Base-by-base conservation (phyloP, 2,888 invertebrate genomes). In the Coecobrya sp. region DNA sequence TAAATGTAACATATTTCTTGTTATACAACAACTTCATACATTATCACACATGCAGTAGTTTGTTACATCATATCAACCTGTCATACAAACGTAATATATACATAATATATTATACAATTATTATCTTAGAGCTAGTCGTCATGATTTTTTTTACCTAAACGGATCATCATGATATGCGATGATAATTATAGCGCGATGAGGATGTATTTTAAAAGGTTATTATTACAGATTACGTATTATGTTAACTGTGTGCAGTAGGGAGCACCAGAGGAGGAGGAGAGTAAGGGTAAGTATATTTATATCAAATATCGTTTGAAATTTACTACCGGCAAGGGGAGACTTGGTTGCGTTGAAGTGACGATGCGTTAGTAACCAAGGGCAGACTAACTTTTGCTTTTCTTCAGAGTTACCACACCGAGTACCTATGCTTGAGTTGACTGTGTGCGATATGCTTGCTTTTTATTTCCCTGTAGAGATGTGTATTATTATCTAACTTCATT, bases 331-430 rank as follows among this genome's bases (percentile, higher is more conserved):
- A 89, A 10, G 11, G 25, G 19, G 22, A 42, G 13, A 42, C 5
- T 45, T 45, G 68, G 76, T 27, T 27, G 85, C 42, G 45, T 52
- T 76, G 49, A 22, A 62, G 70, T 86, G 49, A 36, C 4, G 36
- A 11, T 19, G 62, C 19, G 30, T 45, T 55, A 68, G 59, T 89
- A 85, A 89, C 89, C 89, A 89, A 89, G 89, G 89, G 89, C 89
- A 89, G 55, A 59, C 55, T 84, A 22, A 85, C 85, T 89, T 85
- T 68, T 82, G 59, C 82, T 62, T 52, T 82, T 22, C 82, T 62
- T 81, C 55, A 30, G 30, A 52, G 3, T 25, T 4, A 81, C 30
- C 81, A 27, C 4, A 81, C 30, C 81, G 22, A 27, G 27, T 25
- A 55, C 30, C 52, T 79, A 81, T 52, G 10, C 8, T 0, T 30